A percentile compares a stretch with the other conserved stretches of the same genome.
Evolutionary conservation across 2,888 invertebrate species (phyloP).

Genomic region (Eristalis intricaria): DNA sequence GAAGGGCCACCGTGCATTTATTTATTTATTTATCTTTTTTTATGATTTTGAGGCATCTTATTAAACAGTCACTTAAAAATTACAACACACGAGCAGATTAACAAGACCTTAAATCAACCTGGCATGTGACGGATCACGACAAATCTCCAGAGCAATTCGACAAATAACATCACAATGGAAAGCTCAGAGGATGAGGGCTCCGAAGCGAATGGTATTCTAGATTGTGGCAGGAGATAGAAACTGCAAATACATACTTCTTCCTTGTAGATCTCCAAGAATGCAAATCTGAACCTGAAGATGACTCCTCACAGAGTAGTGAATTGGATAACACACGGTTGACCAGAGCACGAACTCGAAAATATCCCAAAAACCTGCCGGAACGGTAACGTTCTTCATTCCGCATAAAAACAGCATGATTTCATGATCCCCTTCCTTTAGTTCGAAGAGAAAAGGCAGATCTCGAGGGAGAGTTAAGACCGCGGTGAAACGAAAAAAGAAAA

Average conservation of each 20-base stretch:
- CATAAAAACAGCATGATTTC: not conserved
- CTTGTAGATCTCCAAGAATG: not conserved
- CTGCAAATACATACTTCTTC: not conserved
- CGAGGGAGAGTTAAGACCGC: not conserved
- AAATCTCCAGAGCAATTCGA: not conserved
- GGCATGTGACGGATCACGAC: not conserved
- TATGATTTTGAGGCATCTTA: not conserved
- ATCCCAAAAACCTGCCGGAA: constrained; percentile 1
- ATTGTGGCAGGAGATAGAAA: not conserved
- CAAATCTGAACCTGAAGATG: not conserved
- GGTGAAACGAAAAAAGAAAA: not conserved
- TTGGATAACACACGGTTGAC: not conserved
- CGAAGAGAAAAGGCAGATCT: not conserved
- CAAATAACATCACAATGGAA: constrained; percentile 14
- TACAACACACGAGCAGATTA: not conserved
- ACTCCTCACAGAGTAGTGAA: constrained; percentile 22
- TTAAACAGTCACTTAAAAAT: not conserved
- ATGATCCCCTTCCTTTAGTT: not conserved
- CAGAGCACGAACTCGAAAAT: constrained; percentile 26
- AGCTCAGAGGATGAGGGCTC: not conserved
- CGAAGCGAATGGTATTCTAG: constrained; percentile 6
- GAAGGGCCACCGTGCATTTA: not conserved
- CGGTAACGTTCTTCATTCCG: not conserved
- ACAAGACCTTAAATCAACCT: not conserved
- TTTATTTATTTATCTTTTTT: constrained; percentile 4